Evolutionary conservation across 2,797 vertebrate genomes (phyloP), one percentile per base, ranked within the genome.

Genomic region (Aeoliscus strigatus): DNA sequence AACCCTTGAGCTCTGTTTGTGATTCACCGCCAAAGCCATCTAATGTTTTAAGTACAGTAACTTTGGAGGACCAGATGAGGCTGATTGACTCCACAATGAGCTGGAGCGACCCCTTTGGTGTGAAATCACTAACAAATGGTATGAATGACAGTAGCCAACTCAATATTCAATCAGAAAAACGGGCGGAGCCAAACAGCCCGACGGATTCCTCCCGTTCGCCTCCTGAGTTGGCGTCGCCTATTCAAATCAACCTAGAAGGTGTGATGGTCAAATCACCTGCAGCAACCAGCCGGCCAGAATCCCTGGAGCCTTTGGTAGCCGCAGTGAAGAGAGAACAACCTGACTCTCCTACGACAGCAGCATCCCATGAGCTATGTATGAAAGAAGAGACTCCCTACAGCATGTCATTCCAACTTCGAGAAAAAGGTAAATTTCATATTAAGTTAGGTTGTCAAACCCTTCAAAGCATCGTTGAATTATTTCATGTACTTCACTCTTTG

Each of bases 61-160:
- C 91, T 24, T 84, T 92, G 55, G 93, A 99, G 80, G 91, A 92
- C 77, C 95, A 94, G 75, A 94, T 92, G 88, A 91, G 88, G 79
- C 90, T 88, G 85, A 90, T 90, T 21, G 93, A 96, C 80, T 90
- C 87, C 2, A 87, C 88, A 48, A 76, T 90, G 60, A 87, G 73
- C 78, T 82, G 89, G 21, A 90, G 84, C 45, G 87, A 85, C 64
- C 83, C 89, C 55, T 78, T 87, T 15, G 70, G 82, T 61, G 25
- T 90, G 26, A 91, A 90, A 73, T 65, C 85, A 9, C 63, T 87
- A 51, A 87, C 86, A 48, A 92, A 92, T 9, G 89, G 91, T 25
- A 89, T 90, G 14, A 85, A 87, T 43, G 91, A 91, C 59, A 88
- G 84, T 13, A 86, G 88, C 79, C 89, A 64, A 48, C 68, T 90